Base-by-base conservation (phyloP, 92 coral and sea anemone genomes). In the Palythoa grandiflora region DNA sequence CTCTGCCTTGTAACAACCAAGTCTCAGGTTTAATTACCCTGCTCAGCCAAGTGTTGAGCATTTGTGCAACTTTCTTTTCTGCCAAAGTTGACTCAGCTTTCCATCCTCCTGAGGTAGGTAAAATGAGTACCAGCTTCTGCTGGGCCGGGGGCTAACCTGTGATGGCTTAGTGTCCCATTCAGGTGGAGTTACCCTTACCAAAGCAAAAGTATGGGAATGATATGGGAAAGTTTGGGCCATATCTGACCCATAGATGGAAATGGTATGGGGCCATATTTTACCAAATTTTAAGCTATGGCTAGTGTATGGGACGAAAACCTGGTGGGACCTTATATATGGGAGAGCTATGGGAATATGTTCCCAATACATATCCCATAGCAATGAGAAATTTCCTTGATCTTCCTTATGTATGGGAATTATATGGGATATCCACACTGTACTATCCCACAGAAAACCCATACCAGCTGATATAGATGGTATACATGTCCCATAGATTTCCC, bases 181-280 rank as follows among this genome's bases (percentile, higher is more conserved):
- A n/a, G n/a, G n/a, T n/a, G n/a, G n/a, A n/a, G n/a, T n/a, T n/a
- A n/a, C 81, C 89, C 88, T 76, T 74, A 75, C 84, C 89, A 86
- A 86, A 59, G 19, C 57, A 53, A 86, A 86, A 73, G 28, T 86
- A 86, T 86, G 84, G 89, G 75, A 86, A 86, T 86, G 84, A 63
- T 86, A 87, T 87, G 86, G 90, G 50, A 87, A 44, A 78, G 35
- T 28, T 12, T 87, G 80, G 90, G 90, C 90, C 86, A 87, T 77
- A 77, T 87, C 21, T 86, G 89, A 71, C 90, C 85, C 90, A 87
- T 87, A 78, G 44, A 47, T 87, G 90, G 90, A 75, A 87, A 87
- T 87, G 90, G 78, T 53, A 87, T 78, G 85, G 90, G 75, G 37
- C 78, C 78, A n/a, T 44, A 68, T 87, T 87, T 87, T 87, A 54